Evolutionary conservation across 2,888 invertebrate genomes (phyloP), one percentile per base, ranked within the genome.

Genomic region (Sarcophaga rosellei): DNA sequence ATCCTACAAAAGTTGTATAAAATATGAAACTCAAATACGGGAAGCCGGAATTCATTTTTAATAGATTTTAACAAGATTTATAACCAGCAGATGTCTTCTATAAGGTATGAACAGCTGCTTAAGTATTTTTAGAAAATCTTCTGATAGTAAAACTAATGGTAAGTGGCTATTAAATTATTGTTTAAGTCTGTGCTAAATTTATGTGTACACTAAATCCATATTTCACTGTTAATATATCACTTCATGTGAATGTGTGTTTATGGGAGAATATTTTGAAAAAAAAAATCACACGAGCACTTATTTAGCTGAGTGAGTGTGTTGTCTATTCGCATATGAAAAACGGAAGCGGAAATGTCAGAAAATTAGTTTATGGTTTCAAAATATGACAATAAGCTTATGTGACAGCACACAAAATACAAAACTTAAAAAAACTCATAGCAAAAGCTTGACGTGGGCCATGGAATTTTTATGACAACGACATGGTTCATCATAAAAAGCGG

Each of bases 321-420:
- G 15, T 17, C 6, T 15, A 57, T 5, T 12, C 45, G 25, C 35
- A 15, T 61, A 59, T 66, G 47, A 15, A 70, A 73, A 77, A 66
- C 84, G 86, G 86, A 87, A 87, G 72, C 87, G 87, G 87, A 87
- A 79, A 84, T 87, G 87, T 76, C 79, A 76, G 87, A 85, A 87
- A 87, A 87, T 87, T 87, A 85, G 87, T 87, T 87, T 87, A 84
- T 87, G 84, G 87, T 77, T 85, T 84, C 81, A 76, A 84, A 35
- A 81, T 75, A 81, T 87, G 82, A 85, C 87, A 84, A 87, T 87
- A 78, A 78, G 84, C 77, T 86, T 81, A 77, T 83, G 77, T 69
- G 80, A 66, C n/a, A 11, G 25, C 4, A 10, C 11, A 63, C 66
- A 47, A 45, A 59, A 70, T 35, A 76, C 70, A 68, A 35, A 78